A percentile compares a stretch with the other conserved stretches of the same genome.
These are phyloP conservation scores for Paraplagusia blochii DNA, from an alignment of 2,113 vertebrate genomes.

Conservation along the genomic window DNA sequence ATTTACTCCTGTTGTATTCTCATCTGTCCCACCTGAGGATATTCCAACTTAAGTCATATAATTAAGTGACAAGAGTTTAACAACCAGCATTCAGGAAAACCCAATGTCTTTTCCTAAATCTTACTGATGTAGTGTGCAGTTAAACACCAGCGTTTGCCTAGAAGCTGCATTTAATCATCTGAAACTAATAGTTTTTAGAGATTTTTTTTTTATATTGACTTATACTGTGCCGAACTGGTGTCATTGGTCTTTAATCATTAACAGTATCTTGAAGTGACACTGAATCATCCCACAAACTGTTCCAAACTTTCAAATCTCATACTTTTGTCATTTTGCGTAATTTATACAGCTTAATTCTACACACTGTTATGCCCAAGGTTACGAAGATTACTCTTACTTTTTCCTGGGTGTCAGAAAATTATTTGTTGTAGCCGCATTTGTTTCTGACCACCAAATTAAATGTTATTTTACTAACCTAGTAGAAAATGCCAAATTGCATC, in stretches of 20 bases:
- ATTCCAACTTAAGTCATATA: not conserved
- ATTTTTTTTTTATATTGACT: too few relatives aligned
- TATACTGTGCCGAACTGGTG: conserved; percentile 29
- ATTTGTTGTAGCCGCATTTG: not conserved
- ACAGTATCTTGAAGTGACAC: conserved; percentile 34
- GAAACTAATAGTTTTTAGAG: not conserved
- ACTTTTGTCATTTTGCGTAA: conserved; percentile 33
- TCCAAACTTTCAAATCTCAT: conserved; percentile 25
- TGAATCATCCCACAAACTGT: conserved; percentile 23
- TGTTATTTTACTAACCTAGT: conserved; percentile 1
- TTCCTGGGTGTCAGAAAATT: too few relatives aligned
- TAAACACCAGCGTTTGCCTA: not conserved
- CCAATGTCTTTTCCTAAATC: too few relatives aligned
- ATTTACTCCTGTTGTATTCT: too few relatives aligned
- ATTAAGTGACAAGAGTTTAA: not conserved
- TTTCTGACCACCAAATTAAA: not conserved
- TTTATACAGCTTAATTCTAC: conserved; percentile 31
- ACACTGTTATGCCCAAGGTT: conserved; percentile 35
- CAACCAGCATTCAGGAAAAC: too few relatives aligned
- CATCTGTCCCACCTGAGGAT: too few relatives aligned
- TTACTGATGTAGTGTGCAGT: conserved; percentile 1
- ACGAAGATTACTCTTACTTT: conserved; percentile 17
- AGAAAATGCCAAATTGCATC: too few relatives aligned
- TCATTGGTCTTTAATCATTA: conserved; percentile 32
- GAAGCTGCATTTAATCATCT: conserved; percentile 26